phyloP scores from a whole-genome alignment of 2,888 invertebrate species.

The Polietes domitor region DNA sequence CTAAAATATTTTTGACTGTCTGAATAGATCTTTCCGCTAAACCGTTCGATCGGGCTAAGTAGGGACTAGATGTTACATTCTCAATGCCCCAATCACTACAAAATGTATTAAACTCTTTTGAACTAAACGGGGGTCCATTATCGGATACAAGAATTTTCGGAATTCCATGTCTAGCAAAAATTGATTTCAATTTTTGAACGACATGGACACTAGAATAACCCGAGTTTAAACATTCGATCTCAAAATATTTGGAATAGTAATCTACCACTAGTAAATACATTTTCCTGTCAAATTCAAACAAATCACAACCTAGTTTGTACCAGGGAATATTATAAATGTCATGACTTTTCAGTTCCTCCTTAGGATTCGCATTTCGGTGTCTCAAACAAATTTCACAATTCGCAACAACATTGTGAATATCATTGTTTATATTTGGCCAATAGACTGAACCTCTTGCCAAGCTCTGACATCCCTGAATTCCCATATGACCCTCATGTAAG shows the following conservation, averaged over 20 bases:
- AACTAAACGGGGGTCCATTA: constrained; percentile 61
- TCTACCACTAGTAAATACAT: no score
- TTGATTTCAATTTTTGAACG: background rate
- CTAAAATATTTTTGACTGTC: constrained; percentile 36
- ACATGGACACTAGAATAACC: background rate
- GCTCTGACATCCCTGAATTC: constrained; percentile 48
- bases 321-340: constrained; percentile 8
- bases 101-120: constrained; percentile 16
- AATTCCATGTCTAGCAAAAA: constrained; percentile 23
- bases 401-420: no score
- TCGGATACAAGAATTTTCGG: constrained; percentile 47
- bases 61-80: background rate
- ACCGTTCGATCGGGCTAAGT: constrained; percentile 23
- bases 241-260: no score
- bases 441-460: no score
- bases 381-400: constrained; percentile 59
- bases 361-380: constrained; percentile 34
- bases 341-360: background rate
- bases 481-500: constrained; percentile 54
- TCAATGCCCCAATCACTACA: no score
- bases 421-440: no score
- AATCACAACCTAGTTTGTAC: no score
- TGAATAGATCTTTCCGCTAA: constrained; percentile 37
- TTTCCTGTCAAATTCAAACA: background rate
- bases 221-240: no score